These are phyloP conservation scores for Drosophila vallismaia DNA, from an alignment of 2,888 invertebrate genomes.

Conservation along the genomic window DNA sequence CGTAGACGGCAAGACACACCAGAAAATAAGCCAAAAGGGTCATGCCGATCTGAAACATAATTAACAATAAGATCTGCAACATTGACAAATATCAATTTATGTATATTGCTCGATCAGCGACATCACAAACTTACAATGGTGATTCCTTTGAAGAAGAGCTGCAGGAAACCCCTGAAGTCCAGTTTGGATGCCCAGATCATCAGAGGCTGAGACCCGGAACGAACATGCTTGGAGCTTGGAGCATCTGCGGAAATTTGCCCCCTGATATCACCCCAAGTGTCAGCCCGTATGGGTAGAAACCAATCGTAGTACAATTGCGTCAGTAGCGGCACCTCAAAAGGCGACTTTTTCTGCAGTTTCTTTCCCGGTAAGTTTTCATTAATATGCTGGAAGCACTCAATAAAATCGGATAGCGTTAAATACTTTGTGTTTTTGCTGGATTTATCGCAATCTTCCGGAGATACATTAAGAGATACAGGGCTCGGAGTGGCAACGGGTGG, in stretches of 20 bases:
- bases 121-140: constrained; percentile 56
- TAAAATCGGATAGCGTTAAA: constrained; percentile 54
- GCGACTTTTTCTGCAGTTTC: constrained; percentile 28
- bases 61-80: constrained; percentile 66
- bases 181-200: constrained; percentile 10
- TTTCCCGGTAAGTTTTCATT: constrained; percentile 6
- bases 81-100: constrained; percentile 13
- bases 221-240: neutral
- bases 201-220: constrained; percentile 18
- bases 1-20: constrained; percentile 66
- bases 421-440: constrained; percentile 16
- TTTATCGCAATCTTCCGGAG: constrained; percentile 31
- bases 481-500: neutral
- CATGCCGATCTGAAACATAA: constrained; percentile 73
- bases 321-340: constrained; percentile 25
- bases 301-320: constrained; percentile 55
- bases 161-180: constrained; percentile 15
- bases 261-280: neutral
- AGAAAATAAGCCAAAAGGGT: constrained; percentile 66
- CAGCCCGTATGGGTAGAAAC: constrained; percentile 51
- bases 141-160: constrained; percentile 21
- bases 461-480: neutral
- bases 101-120: neutral
- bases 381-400: constrained; percentile 57
- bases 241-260: neutral